Evolutionary conservation across 2,113 vertebrate genomes (phyloP).

Genomic region (Pardalotus punctatus): DNA sequence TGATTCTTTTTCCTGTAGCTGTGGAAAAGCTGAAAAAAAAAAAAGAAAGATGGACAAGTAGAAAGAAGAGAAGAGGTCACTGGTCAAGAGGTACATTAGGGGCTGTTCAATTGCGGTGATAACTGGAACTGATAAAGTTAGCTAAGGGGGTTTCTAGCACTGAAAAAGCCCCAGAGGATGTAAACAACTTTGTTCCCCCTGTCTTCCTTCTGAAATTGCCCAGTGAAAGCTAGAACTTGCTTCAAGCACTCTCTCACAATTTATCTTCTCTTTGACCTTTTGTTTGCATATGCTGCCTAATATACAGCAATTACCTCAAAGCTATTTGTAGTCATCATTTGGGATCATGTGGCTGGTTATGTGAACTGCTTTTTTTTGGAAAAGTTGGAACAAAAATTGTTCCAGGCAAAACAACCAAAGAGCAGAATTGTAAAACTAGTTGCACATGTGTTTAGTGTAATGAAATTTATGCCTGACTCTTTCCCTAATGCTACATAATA

Average conservation of each 20-base stretch:
- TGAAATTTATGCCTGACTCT: background rate
- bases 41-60: background rate
- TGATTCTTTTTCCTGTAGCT: background rate
- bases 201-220: constrained; percentile 14
- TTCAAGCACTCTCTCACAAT: constrained; percentile 18
- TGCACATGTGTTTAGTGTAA: background rate
- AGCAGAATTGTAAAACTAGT: background rate
- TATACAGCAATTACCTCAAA: constrained; percentile 2
- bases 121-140: constrained; percentile 7
- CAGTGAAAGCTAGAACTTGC: background rate
- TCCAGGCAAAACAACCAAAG: background rate
- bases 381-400: background rate
- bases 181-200: constrained; percentile 1
- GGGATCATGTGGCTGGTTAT: background rate
- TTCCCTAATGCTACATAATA: background rate
- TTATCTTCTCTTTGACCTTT: constrained; percentile 32
- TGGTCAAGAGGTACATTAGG: constrained; percentile 15
- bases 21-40: background rate
- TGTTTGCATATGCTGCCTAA: constrained; percentile 7
- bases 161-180: background rate
- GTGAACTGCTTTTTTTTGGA: background rate
- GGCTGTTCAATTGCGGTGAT: background rate
- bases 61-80: constrained; percentile 3
- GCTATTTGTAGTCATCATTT: background rate
- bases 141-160: background rate